Percentiles rank a stretch among this genome's conserved stretches.
Evolutionary conservation across 1,140 invertebrate species (phyloP).

Genomic region (Nomia melanderi): DNA sequence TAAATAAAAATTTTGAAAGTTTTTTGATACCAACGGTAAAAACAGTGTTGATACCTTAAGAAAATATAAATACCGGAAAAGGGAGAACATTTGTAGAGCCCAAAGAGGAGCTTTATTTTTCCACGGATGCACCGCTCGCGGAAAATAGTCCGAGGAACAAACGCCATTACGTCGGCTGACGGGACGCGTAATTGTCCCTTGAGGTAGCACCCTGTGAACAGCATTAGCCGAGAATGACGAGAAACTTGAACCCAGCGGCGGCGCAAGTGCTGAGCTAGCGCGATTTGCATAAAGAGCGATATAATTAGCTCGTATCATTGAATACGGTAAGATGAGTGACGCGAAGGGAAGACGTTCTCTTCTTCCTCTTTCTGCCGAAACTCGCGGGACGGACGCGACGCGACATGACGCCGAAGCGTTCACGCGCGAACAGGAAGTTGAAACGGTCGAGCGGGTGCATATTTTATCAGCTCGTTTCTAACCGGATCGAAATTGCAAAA

Average conservation of each 20-base stretch:
- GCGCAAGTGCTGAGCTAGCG: constrained; percentile 15
- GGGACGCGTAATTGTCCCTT: constrained; percentile 18
- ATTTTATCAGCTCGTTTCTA: too few species aligned
- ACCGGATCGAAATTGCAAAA: too few species aligned
- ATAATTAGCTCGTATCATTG: constrained; percentile 38
- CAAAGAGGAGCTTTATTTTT: too few species aligned
- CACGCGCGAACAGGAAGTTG: not conserved
- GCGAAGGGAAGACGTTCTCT: not conserved
- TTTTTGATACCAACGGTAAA: too few species aligned
- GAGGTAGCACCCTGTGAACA: not conserved
- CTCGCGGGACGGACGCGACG: not conserved
- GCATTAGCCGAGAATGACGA: constrained; percentile 17
- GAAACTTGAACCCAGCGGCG: constrained; percentile 20
- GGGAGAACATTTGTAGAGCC: too few species aligned
- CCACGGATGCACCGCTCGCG: too few species aligned
- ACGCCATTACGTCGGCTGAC: too few species aligned
- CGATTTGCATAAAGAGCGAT: constrained; percentile 35
- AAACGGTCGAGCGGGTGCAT: not conserved
- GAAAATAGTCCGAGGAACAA: too few species aligned
- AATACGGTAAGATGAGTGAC: constrained; percentile 21
- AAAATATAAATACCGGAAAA: too few species aligned
- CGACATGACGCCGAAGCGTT: not conserved
- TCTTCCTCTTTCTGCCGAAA: not conserved
- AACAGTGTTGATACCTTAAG: too few species aligned
- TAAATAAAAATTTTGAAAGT: too few species aligned